Conservation (phyloP, 1,140 invertebrate species). For the Camponotus pennsylvanicus region DNA sequence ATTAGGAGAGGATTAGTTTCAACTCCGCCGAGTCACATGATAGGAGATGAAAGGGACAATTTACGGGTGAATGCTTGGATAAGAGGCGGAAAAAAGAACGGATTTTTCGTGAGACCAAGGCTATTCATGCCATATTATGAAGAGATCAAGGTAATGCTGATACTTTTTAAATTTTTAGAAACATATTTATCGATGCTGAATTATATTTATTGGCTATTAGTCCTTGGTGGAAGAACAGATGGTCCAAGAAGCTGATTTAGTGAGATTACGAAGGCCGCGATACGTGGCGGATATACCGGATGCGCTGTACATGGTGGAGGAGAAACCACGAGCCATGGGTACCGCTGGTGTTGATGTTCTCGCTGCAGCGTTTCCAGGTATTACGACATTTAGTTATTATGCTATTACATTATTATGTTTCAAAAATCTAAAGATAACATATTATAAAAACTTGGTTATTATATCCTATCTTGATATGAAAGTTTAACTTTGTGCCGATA, state of each 20-base stretch:
- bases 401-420: not conserved
- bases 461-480: too few species aligned
- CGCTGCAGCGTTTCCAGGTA: slow-evolving; percentile 88
- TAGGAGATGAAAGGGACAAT: slow-evolving; percentile 90
- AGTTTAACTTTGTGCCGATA: too few species aligned
- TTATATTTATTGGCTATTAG: slow-evolving; percentile 79
- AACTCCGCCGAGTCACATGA: slow-evolving; percentile 95
- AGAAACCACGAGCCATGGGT: slow-evolving; percentile 88
- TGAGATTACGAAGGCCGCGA: slow-evolving; percentile 90
- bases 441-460: not conserved
- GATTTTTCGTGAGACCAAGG: slow-evolving; percentile 94
- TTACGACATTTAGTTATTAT: slow-evolving; percentile 36
- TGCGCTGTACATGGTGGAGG: slow-evolving; percentile 97
- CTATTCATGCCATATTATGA: slow-evolving; percentile 98
- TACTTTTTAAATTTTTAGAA: not conserved
- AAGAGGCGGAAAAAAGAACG: slow-evolving; percentile 91
- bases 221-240: slow-evolving; percentile 94
- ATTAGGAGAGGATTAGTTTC: slow-evolving; percentile 95
- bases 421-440: not conserved
- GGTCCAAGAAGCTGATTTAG: slow-evolving; percentile 92
- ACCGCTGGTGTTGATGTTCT: slow-evolving; percentile 89
- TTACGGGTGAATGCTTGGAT: slow-evolving; percentile 95
- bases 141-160: slow-evolving; percentile 92
- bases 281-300: slow-evolving; percentile 94
- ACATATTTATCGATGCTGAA: not conserved